Base-by-base conservation (phyloP, 2,113 vertebrate species). In the Dicentrarchus labrax region DNA sequence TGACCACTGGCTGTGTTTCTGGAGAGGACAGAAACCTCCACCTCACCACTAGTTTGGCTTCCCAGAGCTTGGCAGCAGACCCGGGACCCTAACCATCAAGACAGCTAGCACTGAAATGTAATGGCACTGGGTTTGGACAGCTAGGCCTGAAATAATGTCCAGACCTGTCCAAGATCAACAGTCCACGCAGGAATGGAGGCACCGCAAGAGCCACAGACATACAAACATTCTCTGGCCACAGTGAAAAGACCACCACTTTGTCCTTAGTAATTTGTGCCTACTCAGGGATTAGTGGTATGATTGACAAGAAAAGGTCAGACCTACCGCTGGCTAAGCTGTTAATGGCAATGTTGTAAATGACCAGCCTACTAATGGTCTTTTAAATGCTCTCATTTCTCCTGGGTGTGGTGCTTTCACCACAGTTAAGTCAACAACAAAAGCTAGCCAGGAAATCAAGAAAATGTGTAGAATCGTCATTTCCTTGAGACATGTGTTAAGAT, bases 81-180 rank as follows among this genome's bases (percentile, higher is more conserved):
- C 68, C 8, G 82, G 85, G 75, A 72, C 83, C 30, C 53, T 50
- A 75, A 81, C 69, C 80, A 83, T 66, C 75, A 30, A 74, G 70
- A 68, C 73, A 61, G 62, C 84, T 45, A 79, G 72, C 72, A 6
- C 77, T 74, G 78, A 83, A 70, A 81, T 78, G 74, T 83, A 77
- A 79, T 72, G 87, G 72, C 85, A 80, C 71, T 48, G 57, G 16
- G 30, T 82, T 91, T 86, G 89, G 82, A 89, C 57, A 88, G 84
- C 83, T 15, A 56, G 51, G 83, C 68, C 90, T 91, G 75, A 90
- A 91, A 93, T 86, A 91, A 87, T 72, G 82, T 75, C 62, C 47
- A 2, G 59, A 21, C 51, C 22, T 7, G 22, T 85, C 89, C 92
- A 95, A 91, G 66, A 92, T 83, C 91, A 95, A 95, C 92, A 93